phyloP scores from a whole-genome alignment of 2,888 invertebrate species.

The Drosophila pseudotalamancana region DNA sequence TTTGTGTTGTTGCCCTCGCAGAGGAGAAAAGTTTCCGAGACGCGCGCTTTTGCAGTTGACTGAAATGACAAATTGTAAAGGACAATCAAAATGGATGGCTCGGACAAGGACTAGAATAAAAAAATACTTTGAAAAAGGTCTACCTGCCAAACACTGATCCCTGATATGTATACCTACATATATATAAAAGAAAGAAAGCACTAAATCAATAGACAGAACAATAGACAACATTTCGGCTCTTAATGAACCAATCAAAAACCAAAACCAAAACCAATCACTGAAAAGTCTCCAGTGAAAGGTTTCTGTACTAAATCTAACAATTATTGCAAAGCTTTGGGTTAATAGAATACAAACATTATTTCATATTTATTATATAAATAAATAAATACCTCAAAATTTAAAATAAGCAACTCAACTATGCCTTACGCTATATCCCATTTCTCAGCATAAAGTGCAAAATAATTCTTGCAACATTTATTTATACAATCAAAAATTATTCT shows the following conservation, averaged over 20 bases:
- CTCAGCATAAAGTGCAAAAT: too few species aligned
- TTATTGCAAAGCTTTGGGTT: slow-evolving; percentile 7
- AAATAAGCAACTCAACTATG: too few species aligned
- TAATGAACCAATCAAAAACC: slow-evolving; percentile 13
- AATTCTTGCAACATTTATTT: too few species aligned
- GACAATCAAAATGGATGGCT: slow-evolving; percentile 37
- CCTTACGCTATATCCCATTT: too few species aligned
- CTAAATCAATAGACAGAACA: slow-evolving; percentile 6
- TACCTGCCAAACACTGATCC: background rate
- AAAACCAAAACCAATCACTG: slow-evolving; percentile 3
- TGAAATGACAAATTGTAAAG: slow-evolving; percentile 59
- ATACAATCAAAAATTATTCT: too few species aligned
- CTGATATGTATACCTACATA: background rate
- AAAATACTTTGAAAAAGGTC: background rate
- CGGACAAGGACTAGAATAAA: slow-evolving; percentile 13
- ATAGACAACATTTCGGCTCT: background rate
- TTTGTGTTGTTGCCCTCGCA: slow-evolving; percentile 14
- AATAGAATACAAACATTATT: too few species aligned
- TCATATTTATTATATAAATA: too few species aligned
- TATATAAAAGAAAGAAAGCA: background rate
- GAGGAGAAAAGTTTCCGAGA: slow-evolving; percentile 57
- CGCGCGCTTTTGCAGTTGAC: slow-evolving; percentile 55
- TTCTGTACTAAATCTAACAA: background rate
- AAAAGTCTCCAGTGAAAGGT: background rate
- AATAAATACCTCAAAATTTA: too few species aligned